A percentile compares a stretch with the other conserved stretches of the same genome.
phyloP scores from a whole-genome alignment of 2,113 vertebrate genomes.

The Epinephelus fuscoguttatus region DNA sequence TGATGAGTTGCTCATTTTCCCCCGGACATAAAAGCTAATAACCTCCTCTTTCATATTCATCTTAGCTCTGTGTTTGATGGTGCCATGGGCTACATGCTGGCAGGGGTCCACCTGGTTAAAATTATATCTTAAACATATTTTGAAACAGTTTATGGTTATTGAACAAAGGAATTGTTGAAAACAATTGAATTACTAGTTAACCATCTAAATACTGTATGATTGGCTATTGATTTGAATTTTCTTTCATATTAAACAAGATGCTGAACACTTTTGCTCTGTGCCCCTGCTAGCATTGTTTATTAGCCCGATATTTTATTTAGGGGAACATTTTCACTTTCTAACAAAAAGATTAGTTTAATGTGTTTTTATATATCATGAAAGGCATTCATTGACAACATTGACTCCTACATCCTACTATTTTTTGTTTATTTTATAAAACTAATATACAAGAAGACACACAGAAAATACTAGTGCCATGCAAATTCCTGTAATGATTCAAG shows the following conservation, averaged over 20 bases:
- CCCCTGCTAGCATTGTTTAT: slow-evolving; percentile 41
- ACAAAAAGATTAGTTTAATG: background rate
- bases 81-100: slow-evolving; percentile 17
- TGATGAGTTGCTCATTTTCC: background rate
- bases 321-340: slow-evolving; percentile 68
- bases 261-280: background rate
- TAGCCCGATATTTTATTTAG: slow-evolving; percentile 19
- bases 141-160: background rate
- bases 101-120: slow-evolving; percentile 28
- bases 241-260: background rate
- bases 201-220: background rate
- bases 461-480: background rate
- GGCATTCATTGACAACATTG: background rate
- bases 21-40: background rate
- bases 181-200: background rate
- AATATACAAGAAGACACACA: background rate
- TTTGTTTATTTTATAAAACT: background rate
- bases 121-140: background rate
- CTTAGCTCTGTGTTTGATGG: background rate
- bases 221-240: background rate
- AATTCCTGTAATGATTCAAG: background rate
- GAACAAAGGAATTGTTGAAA: background rate
- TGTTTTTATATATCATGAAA: background rate
- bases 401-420: background rate
- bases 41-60: slow-evolving; percentile 12